phyloP scores from a whole-genome alignment of 1,140 invertebrate genomes.

The Caenorhabditis remanei region DNA sequence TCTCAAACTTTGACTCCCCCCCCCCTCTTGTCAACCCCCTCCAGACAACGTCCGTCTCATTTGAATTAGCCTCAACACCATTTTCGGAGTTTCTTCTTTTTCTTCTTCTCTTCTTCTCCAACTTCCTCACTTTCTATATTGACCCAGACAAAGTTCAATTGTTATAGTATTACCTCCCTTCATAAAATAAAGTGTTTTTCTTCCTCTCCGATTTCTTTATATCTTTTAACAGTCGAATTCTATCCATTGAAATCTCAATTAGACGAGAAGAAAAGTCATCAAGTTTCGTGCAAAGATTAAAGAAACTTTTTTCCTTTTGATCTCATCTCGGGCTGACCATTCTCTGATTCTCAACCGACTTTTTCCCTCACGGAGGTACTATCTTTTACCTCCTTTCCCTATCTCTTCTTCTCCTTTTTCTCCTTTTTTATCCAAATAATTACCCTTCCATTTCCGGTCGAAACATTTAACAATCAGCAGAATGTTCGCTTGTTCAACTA shows the following conservation, averaged over 20 bases:
- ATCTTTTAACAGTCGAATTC: neutral
- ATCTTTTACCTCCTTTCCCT: neutral
- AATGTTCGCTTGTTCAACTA: slow-evolving; percentile 56
- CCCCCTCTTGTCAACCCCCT: neutral
- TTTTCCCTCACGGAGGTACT: neutral
- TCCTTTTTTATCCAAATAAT: neutral
- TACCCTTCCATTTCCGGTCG: slow-evolving; percentile 28
- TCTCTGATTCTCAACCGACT: no score
- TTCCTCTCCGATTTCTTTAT: neutral
- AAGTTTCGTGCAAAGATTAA: slow-evolving; percentile 24
- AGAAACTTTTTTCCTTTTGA: slow-evolving; percentile 12
- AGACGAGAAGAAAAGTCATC: neutral
- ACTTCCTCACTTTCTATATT: no score
- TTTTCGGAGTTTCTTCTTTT: no score
- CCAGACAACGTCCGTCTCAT: neutral
- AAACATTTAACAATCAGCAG: neutral
- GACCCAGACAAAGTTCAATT: slow-evolving; percentile 3
- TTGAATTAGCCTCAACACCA: neutral
- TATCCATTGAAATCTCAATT: slow-evolving; percentile 14
- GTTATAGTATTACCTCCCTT: slow-evolving; percentile 7
- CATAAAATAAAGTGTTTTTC: neutral
- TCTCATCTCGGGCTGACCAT: no score
- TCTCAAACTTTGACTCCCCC: neutral
- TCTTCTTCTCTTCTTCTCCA: neutral
- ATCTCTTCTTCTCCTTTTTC: neutral